These are phyloP conservation scores for Lampris megalopsis DNA, from an alignment of 2,113 vertebrate species.

Conservation along the genomic window DNA sequence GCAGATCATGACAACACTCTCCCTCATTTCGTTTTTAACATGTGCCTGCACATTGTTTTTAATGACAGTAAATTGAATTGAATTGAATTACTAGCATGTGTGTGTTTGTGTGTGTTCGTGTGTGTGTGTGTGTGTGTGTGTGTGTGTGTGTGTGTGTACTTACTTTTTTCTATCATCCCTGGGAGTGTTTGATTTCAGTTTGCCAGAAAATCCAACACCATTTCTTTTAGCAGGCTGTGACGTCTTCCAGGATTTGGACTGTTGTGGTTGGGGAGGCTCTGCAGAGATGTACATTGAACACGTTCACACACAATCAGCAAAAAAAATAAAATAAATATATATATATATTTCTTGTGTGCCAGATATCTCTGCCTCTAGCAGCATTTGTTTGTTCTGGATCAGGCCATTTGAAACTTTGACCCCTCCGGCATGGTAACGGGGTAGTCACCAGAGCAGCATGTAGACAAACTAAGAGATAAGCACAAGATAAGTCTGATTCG, in stretches of 20 bases:
- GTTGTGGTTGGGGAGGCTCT: constrained; percentile 51
- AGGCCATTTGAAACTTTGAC: not conserved
- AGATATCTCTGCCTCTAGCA: not conserved
- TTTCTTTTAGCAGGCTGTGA: constrained; percentile 63
- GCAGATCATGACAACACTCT: too few species aligned
- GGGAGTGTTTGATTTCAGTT: constrained; percentile 65
- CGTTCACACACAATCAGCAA: not conserved
- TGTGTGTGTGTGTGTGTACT: constrained; percentile 41
- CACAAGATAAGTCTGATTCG: not conserved
- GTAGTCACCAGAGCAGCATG: too few species aligned
- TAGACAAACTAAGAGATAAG: not conserved
- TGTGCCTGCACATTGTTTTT: too few species aligned
- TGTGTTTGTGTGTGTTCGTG: constrained; percentile 9
- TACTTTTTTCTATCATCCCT: constrained; percentile 48
- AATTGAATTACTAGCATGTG: too few species aligned
- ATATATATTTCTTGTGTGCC: not conserved
- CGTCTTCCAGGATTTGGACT: constrained; percentile 53
- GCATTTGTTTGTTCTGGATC: not conserved
- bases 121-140: constrained; percentile 15
- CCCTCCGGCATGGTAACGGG: not conserved
- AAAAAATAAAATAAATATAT: too few species aligned
- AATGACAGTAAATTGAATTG: too few species aligned
- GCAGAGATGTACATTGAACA: constrained; percentile 43
- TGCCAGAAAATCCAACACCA: constrained; percentile 53
- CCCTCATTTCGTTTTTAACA: too few species aligned